A percentile compares a stretch with the other conserved stretches of the same genome.
Evolutionary conservation across 30 jellyfish, hydroid and myxozoan species (phyloP).

Genomic region (Turritopsis dohrnii): DNA sequence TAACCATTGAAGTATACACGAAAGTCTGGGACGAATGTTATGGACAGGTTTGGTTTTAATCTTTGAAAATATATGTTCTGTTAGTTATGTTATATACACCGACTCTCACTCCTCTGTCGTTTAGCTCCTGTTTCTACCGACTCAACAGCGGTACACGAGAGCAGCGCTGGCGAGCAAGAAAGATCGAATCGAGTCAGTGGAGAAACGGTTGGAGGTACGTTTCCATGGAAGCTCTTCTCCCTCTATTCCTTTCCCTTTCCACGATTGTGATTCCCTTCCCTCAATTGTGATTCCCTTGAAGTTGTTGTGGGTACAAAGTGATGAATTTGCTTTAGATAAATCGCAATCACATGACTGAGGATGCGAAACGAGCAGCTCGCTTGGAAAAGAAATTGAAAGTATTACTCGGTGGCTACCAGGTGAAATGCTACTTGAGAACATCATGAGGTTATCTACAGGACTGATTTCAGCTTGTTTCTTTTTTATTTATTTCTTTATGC

Average conservation of each 20-base stretch:
- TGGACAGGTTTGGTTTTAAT: constrained; percentile 64
- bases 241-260: too few relatives aligned
- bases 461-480: neutral
- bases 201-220: constrained; percentile 85
- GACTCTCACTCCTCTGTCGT: neutral
- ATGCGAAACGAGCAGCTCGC: constrained; percentile 92
- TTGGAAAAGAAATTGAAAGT: constrained; percentile 75
- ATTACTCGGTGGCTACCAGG: constrained; percentile 99
- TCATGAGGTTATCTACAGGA: neutral
- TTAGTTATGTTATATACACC: neutral
- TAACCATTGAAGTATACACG: constrained; percentile 77
- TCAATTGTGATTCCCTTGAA: neutral
- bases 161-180: constrained; percentile 92
- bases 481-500: too few relatives aligned
- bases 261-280: neutral
- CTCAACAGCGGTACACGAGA: constrained; percentile 91
- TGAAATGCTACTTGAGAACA: neutral
- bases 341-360: constrained; percentile 96
- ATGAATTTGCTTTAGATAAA: constrained; percentile 31
- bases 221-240: too few relatives aligned
- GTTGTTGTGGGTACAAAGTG: neutral
- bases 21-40: constrained; percentile 97
- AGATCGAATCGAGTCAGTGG: constrained; percentile 90
- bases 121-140: constrained; percentile 79
- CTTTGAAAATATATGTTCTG: neutral